phyloP scores from a whole-genome alignment of 2,797 vertebrate species.

The Manis crassicaudata region DNA sequence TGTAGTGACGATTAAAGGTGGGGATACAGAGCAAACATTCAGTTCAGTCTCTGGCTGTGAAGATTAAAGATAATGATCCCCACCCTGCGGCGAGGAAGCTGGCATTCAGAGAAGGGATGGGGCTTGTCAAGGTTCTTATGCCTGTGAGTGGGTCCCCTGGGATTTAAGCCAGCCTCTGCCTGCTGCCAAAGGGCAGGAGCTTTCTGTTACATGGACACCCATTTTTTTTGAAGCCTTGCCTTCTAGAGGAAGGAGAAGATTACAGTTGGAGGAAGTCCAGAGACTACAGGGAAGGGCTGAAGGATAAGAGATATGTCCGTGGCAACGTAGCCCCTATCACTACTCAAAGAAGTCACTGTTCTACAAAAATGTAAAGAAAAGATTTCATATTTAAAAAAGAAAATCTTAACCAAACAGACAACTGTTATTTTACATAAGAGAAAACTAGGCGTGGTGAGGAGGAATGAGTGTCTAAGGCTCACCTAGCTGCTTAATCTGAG shows the following conservation, averaged over 20 bases:
- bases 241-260: not conserved
- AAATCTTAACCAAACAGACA: not conserved
- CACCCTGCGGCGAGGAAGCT: not conserved
- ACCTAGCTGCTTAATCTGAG: not conserved
- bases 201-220: not conserved
- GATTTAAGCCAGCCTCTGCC: not conserved
- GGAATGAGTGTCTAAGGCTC: not conserved
- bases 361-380: not conserved
- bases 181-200: not conserved
- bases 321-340: rapidly evolving
- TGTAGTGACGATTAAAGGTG: not conserved
- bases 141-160: not conserved
- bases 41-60: not conserved
- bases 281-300: not conserved
- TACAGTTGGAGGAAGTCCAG: not conserved
- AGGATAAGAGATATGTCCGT: not conserved
- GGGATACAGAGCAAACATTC: not conserved
- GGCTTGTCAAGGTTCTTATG: not conserved
- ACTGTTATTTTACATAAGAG: not conserved
- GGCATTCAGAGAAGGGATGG: not conserved
- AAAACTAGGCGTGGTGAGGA: not conserved
- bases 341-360: not conserved
- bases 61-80: not conserved
- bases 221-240: not conserved
- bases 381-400: not conserved